Evolutionary conservation across 2,888 invertebrate genomes (phyloP).

Genomic region (Drosophila aldrichi): DNA sequence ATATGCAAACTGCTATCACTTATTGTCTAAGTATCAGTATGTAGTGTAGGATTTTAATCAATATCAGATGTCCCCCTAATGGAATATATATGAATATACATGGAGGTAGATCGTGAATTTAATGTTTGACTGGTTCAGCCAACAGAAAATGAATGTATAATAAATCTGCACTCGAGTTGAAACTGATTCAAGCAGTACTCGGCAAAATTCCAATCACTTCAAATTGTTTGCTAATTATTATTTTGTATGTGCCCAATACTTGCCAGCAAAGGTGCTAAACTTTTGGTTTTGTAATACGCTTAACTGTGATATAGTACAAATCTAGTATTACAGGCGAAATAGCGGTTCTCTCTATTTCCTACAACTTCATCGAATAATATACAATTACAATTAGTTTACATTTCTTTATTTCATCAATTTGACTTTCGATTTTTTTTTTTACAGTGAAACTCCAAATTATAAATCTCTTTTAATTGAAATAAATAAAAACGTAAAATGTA

Average conservation of each 20-base stretch:
- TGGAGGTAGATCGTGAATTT: not conserved
- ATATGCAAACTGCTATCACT: slow-evolving; percentile 16
- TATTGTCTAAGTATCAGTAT: slow-evolving; percentile 28
- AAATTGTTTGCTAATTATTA: not conserved
- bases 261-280: slow-evolving; percentile 8
- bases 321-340: slow-evolving; percentile 3
- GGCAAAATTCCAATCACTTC: not conserved
- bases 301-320: slow-evolving; percentile 48
- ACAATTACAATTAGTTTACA: slow-evolving; percentile 24
- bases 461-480: slow-evolving; percentile 24
- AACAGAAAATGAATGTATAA: slow-evolving; percentile 1
- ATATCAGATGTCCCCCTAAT: slow-evolving; percentile 17
- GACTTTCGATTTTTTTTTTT: slow-evolving; percentile 4
- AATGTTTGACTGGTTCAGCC: not conserved
- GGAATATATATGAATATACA: slow-evolving; percentile 1
- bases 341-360: not conserved
- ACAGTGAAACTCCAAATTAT: slow-evolving; percentile 18
- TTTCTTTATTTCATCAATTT: slow-evolving; percentile 48
- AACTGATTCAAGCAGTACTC: slow-evolving; percentile 1
- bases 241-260: not conserved
- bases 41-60: slow-evolving; percentile 30
- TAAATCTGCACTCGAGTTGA: slow-evolving; percentile 14
- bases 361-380: not conserved
- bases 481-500: slow-evolving; percentile 22
- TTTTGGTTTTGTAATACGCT: slow-evolving; percentile 16